Conservation (phyloP, 2,888 invertebrate genomes). For the Periphyllus acericola region DNA sequence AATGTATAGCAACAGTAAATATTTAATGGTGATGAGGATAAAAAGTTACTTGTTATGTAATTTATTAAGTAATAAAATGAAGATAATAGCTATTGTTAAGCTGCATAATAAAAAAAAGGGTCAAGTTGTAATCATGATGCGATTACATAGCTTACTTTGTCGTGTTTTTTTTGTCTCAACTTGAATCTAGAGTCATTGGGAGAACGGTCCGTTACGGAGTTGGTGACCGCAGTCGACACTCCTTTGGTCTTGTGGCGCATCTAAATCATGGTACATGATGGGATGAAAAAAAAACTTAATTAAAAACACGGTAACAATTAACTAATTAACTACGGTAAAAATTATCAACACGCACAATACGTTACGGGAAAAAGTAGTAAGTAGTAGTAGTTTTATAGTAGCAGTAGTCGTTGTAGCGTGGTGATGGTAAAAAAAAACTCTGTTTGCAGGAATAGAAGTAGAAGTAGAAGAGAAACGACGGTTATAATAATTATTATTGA, state of each 20-base stretch:
- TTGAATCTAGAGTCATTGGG: slow-evolving; percentile 12
- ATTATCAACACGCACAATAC: not conserved
- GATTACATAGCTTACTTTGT: slow-evolving; percentile 21
- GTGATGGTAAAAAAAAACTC: not conserved
- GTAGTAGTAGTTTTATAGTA: not conserved
- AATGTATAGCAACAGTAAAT: not conserved
- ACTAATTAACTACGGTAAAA: not conserved
- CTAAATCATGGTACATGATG: not conserved
- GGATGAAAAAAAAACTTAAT: not conserved
- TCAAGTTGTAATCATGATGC: not conserved
- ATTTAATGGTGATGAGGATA: not conserved
- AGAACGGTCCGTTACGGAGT: not conserved
- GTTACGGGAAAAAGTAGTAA: not conserved
- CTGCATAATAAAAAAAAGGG: not conserved
- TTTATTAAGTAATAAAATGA: not conserved
- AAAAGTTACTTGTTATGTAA: not conserved
- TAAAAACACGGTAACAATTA: not conserved
- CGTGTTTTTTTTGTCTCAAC: slow-evolving; percentile 8
- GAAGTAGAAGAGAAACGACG: not conserved
- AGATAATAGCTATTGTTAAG: not conserved
- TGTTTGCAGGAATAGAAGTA: too few species aligned
- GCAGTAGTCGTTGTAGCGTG: not conserved
- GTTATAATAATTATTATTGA: not conserved
- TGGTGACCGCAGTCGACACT: not conserved
- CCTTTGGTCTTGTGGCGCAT: slow-evolving; percentile 42